Percentiles rank a stretch among this genome's conserved stretches.
Conservation (phyloP, 2,797 vertebrate genomes). For the Toxotes lorentzi region DNA sequence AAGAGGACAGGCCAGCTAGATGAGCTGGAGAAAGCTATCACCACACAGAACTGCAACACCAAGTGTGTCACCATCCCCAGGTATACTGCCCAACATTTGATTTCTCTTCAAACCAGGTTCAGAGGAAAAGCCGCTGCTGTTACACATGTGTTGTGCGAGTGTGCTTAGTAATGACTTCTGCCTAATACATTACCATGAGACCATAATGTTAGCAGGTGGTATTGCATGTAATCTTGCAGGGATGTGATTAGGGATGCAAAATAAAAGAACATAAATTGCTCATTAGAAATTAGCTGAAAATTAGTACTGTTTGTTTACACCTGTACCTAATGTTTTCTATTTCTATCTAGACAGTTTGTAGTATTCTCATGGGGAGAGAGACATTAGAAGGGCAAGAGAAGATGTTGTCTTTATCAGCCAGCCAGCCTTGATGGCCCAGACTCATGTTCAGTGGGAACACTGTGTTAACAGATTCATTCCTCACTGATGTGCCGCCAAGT, state of each 20-base stretch:
- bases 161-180: background rate
- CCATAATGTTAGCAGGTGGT: background rate
- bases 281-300: background rate
- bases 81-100: constrained; percentile 77
- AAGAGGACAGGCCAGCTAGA: constrained; percentile 99
- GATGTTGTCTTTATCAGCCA: constrained; percentile 76
- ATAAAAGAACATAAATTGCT: background rate
- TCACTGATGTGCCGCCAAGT: constrained; percentile 58
- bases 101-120: background rate
- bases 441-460: constrained; percentile 72
- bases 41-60: constrained; percentile 98
- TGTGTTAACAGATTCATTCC: constrained; percentile 57
- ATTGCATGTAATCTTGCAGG: background rate
- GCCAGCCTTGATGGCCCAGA: constrained; percentile 79
- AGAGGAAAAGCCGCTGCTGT: constrained; percentile 6
- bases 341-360: background rate
- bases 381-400: constrained; percentile 58
- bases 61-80: constrained; percentile 99
- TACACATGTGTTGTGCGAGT: background rate
- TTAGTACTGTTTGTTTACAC: constrained; percentile 37
- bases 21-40: constrained; percentile 98
- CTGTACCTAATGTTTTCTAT: background rate
- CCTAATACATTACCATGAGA: background rate
- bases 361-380: constrained; percentile 28
- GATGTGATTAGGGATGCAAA: background rate